These are phyloP conservation scores for Burhinus bistriatus DNA, from an alignment of 2,113 vertebrate genomes.

Conservation along the genomic window DNA sequence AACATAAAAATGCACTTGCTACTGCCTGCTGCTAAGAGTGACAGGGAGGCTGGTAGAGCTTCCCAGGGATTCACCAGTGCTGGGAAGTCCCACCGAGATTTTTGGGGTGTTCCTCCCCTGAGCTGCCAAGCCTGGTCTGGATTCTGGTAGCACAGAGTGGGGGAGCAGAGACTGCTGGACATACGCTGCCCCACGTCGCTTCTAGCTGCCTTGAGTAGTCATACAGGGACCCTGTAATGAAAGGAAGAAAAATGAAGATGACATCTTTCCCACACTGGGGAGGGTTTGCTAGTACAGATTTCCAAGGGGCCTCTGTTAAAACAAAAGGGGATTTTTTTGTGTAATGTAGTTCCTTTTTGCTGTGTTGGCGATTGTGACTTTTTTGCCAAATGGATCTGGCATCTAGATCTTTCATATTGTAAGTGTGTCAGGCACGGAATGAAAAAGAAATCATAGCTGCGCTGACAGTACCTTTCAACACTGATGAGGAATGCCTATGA, in stretches of 20 bases:
- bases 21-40: not conserved
- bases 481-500: not conserved
- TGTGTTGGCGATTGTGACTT: not conserved
- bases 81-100: not conserved
- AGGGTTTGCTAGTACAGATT: not conserved
- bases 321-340: not conserved
- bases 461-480: not conserved
- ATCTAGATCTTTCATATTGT: not conserved
- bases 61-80: not conserved
- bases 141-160: not conserved
- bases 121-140: not conserved
- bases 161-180: not conserved
- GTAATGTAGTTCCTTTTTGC: not conserved
- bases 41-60: not conserved
- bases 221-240: not conserved
- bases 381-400: not conserved
- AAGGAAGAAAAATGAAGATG: not conserved
- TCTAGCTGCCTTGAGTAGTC: not conserved
- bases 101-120: not conserved
- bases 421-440: not conserved
- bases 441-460: not conserved
- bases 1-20: not conserved
- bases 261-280: not conserved
- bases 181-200: rapidly evolving
- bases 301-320: not conserved